Conservation (phyloP, 2,113 vertebrate genomes). For the Sinocyclocheilus rhinocerous region DNA sequence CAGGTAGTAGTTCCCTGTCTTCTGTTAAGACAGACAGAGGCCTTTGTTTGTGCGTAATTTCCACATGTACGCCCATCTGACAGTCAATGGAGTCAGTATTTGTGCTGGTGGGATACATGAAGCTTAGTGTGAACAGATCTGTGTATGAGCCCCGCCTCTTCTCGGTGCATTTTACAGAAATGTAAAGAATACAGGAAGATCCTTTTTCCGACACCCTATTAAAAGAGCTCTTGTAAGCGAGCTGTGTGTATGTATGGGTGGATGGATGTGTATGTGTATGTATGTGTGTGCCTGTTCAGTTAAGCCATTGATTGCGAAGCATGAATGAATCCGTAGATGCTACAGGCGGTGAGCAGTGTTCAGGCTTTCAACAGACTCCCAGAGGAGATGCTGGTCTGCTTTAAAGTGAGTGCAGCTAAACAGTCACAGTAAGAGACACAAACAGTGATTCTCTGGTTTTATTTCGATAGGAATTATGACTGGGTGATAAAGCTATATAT, state of each 20-base stretch:
- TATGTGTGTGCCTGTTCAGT: constrained; percentile 6
- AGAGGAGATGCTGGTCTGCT: constrained; percentile 42
- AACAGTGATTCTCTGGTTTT: not conserved
- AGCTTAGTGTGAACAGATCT: not conserved
- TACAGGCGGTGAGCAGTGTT: constrained; percentile 42
- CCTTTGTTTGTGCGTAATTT: constrained; percentile 7
- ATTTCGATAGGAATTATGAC: not conserved
- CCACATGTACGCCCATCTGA: not conserved
- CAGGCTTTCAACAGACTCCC: constrained; percentile 38
- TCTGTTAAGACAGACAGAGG: not conserved
- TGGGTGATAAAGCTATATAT: not conserved
- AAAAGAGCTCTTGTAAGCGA: constrained; percentile 21
- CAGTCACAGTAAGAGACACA: constrained; percentile 17
- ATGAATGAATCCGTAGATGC: constrained; percentile 48
- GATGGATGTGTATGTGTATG: not conserved
- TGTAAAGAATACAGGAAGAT: not conserved
- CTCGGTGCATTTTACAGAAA: not conserved
- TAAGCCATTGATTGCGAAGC: constrained; percentile 47
- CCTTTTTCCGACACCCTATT: not conserved
- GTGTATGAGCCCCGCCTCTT: not conserved
- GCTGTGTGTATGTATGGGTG: not conserved
- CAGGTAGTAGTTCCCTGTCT: not conserved
- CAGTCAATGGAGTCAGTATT: not conserved
- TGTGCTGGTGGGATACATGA: not conserved
- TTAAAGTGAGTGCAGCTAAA: constrained; percentile 34